Base-by-base conservation (phyloP, 2,888 invertebrate species). In the Gymnoscelis rufifasciata region DNA sequence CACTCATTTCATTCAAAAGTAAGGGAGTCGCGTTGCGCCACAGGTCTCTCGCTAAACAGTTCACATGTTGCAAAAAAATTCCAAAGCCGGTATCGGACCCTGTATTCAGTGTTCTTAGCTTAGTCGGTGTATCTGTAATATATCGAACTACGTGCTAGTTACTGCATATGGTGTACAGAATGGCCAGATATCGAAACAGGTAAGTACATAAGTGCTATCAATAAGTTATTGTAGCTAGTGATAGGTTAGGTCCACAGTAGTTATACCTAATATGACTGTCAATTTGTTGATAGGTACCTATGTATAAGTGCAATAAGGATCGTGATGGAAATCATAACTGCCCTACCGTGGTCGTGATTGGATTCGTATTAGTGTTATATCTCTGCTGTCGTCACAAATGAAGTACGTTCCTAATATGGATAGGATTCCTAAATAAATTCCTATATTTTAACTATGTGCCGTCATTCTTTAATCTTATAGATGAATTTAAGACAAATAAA, bases 11-110 rank as follows among this genome's bases (percentile, higher is more conserved):
- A 64, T 89, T 89, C 86, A 86, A 74, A 83, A 86, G 83, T 81
- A 83, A 78, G 75, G 83, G 78, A 75, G 83, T 86, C 83, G 77
- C 77, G 82, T 78, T 74, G 82, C 74, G 68, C 63, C 60, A 80
- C 76, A 75, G 64, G 64, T 71, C 62, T 59, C 60, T 59, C 66
- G 70, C 65, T 51, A 30, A 19, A 19, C 27, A 13, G 31, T 24
- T 39, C 13, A 15, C 26, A 47, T 39, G 13, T 36, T 42, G 6
- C 40, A 23, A 36, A 44, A 40, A 27, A 11, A 19, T 36, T 33
- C 11, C 10, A n/a, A 31, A 13, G 24, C 47, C 33, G 36, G 43
- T 24, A 40, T 31, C n/a, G 33, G 15, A 15, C 33, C 15, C 14
- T 14, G 29, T 45, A 38, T 15, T 33, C 33, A 15, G 33, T 33